Evolutionary conservation across 2,797 vertebrate genomes (phyloP).

Genomic region (Manis pentadactyla): DNA sequence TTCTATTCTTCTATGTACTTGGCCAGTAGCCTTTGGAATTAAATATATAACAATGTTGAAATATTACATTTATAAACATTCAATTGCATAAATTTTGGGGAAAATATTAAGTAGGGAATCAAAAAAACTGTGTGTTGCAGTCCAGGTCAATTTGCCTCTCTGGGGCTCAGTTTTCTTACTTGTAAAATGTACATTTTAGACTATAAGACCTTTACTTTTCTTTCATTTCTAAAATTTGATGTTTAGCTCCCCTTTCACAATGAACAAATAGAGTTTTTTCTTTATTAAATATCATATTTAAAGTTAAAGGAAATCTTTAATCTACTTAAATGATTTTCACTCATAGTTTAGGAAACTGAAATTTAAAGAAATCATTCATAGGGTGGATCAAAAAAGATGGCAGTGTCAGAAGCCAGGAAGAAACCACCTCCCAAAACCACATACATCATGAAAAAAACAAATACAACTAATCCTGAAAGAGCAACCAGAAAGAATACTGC

Average conservation of each 20-base stretch:
- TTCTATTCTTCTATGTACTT: background rate
- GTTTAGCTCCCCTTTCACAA: background rate
- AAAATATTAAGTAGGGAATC: background rate
- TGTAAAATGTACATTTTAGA: background rate
- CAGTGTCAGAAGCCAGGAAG: no score
- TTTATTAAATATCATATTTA: background rate
- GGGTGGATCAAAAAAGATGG: no score
- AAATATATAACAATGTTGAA: background rate
- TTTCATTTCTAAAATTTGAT: background rate
- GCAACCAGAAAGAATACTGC: no score
- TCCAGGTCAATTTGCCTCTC: background rate
- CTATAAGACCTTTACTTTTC: background rate
- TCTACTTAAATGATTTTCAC: background rate
- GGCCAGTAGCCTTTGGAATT: background rate
- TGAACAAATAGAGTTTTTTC: background rate
- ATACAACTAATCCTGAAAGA: no score
- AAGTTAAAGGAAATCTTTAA: background rate
- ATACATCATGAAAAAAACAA: no score
- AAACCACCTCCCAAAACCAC: no score
- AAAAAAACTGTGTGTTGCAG: background rate
- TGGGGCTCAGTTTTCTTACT: background rate
- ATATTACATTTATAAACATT: background rate
- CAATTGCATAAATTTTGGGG: background rate
- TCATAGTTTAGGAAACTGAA: background rate
- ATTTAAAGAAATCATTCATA: background rate